phyloP scores from a whole-genome alignment of 2,888 invertebrate species.

The Drosophila paranaensis region DNA sequence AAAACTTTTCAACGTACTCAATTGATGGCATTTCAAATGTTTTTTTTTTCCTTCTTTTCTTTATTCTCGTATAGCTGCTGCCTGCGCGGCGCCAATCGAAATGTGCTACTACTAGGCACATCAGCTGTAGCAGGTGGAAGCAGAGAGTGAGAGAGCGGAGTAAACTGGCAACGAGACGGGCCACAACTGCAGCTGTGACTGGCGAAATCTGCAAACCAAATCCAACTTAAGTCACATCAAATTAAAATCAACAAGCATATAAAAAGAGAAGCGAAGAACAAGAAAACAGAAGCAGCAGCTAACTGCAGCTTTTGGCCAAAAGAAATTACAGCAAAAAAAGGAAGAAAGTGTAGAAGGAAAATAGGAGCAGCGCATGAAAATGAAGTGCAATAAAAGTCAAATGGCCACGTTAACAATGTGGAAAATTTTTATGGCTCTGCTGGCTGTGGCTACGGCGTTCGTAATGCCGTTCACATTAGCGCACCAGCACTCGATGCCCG shows the following conservation, averaged over 20 bases:
- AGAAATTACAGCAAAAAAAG: slow-evolving; percentile 35
- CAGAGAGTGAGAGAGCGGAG: slow-evolving; percentile 24
- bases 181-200: slow-evolving; percentile 53
- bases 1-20: slow-evolving; percentile 64
- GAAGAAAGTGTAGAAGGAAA: slow-evolving; percentile 8
- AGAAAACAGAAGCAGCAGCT: slow-evolving; percentile 17
- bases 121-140: slow-evolving; percentile 31
- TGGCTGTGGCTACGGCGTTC: slow-evolving; percentile 46
- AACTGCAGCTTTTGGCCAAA: slow-evolving; percentile 47
- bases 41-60: slow-evolving; percentile 14
- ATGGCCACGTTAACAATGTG: slow-evolving; percentile 84
- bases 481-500: slow-evolving; percentile 78
- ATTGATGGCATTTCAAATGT: slow-evolving; percentile 36
- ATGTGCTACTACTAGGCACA: slow-evolving; percentile 56
- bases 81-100: slow-evolving; percentile 44
- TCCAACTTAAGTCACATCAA: slow-evolving; percentile 81
- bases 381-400: slow-evolving; percentile 84
- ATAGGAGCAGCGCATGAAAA: slow-evolving; percentile 60
- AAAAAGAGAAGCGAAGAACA: slow-evolving; percentile 9
- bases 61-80: slow-evolving; percentile 47
- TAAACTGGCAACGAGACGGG: slow-evolving; percentile 37
- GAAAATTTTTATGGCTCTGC: slow-evolving; percentile 83
- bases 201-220: slow-evolving; percentile 73
- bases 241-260: slow-evolving; percentile 77
- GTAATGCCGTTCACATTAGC: slow-evolving; percentile 79